Evolutionary conservation across 2,888 invertebrate genomes (phyloP).

Genomic region (Noctua comes): DNA sequence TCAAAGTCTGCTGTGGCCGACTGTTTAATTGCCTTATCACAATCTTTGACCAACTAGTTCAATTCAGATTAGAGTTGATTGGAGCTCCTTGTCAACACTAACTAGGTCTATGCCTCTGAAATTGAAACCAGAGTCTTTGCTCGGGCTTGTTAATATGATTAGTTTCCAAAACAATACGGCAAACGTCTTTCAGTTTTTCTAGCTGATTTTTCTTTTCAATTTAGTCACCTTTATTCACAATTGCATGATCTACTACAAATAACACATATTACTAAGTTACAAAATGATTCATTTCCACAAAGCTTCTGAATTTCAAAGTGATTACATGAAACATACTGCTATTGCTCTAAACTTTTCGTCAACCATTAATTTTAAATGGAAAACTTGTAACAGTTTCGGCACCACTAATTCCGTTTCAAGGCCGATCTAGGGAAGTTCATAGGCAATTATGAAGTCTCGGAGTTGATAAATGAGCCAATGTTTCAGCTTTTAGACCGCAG

Average conservation of each 20-base stretch:
- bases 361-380: slow-evolving; percentile 53
- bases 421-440: slow-evolving; percentile 44
- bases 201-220: background rate
- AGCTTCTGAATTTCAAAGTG: background rate
- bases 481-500: slow-evolving; percentile 58
- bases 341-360: slow-evolving; percentile 25
- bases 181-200: background rate
- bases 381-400: slow-evolving; percentile 53
- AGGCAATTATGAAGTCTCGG: slow-evolving; percentile 59
- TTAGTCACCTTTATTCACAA: background rate
- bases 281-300: background rate
- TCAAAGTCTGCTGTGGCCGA: slow-evolving; percentile 29
- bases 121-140: background rate
- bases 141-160: background rate
- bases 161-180: background rate
- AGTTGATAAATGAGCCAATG: slow-evolving; percentile 59
- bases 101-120: background rate
- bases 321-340: slow-evolving; percentile 23
- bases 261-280: background rate
- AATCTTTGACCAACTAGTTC: slow-evolving; percentile 40
- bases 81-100: slow-evolving; percentile 2
- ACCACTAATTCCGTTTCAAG: slow-evolving; percentile 51
- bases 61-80: slow-evolving; percentile 15
- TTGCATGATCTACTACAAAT: background rate
- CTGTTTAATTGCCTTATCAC: slow-evolving; percentile 29